Conservation (phyloP, 2,888 invertebrate species). For the Lasioglossum oenotherae region DNA sequence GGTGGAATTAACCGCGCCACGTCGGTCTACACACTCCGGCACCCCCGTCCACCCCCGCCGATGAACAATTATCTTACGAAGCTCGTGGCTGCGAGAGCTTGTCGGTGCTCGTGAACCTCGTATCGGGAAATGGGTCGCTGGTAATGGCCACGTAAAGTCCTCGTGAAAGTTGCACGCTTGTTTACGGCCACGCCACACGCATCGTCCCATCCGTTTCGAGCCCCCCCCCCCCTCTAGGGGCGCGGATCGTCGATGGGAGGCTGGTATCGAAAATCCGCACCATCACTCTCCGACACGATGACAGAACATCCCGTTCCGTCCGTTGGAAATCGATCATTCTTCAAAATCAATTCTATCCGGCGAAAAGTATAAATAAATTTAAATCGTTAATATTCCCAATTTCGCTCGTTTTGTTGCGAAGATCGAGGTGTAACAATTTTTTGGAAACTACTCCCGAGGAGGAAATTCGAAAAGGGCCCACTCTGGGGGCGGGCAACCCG, state of each 20-base stretch:
- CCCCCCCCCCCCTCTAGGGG: background rate
- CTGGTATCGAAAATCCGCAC: conserved; percentile 31
- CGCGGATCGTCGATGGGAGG: background rate
- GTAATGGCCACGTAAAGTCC: conserved; percentile 66
- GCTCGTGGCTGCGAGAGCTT: conserved; percentile 46
- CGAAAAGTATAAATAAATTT: background rate
- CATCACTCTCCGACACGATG: background rate
- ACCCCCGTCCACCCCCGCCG: conserved; percentile 16
- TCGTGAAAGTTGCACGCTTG: conserved; percentile 68
- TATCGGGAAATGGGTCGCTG: conserved; percentile 61
- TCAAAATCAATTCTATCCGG: background rate
- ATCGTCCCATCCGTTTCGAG: conserved; percentile 25
- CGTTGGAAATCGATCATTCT: background rate
- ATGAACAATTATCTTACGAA: conserved; percentile 68
- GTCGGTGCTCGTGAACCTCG: conserved; percentile 42
- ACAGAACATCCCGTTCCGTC: background rate
- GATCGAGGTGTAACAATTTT: background rate
- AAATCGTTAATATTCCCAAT: too few relatives aligned
- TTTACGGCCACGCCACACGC: conserved; percentile 64
- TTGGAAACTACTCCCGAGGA: background rate
- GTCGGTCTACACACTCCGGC: conserved; percentile 50
- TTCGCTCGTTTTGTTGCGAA: rapidly evolving
- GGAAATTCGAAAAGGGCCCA: background rate
- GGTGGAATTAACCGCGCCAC: conserved; percentile 53
- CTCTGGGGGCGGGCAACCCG: too few relatives aligned